Base-by-base conservation (phyloP, 2,113 vertebrate genomes). In the Zingel zingel region DNA sequence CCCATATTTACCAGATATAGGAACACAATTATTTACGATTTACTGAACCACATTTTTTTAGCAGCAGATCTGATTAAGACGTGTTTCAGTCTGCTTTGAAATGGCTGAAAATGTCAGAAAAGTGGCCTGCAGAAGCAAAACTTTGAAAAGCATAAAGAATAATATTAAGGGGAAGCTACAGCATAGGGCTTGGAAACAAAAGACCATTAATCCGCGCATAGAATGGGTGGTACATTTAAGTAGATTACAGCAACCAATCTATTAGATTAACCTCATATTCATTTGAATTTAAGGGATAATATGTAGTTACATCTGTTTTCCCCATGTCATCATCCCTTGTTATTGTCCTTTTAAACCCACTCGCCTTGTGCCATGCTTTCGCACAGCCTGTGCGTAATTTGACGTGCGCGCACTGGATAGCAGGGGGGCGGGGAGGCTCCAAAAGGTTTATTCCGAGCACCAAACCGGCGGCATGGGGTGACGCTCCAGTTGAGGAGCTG, bases 261-360 rank as follows among this genome's bases (percentile, higher is more conserved):
- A 89, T 90, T 85, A 91, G 90, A 91, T 92, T 90, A 92, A 87
- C 57, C 81, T 86, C 73, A 61, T 79, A 87, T 89, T 89, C 56
- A 90, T 91, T 91, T 90, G 74, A 90, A 88, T 88, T 83, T 84
- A 76, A 83, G 54, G 63, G 88, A 93, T 94, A 83, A 92, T 92
- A 90, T 89, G 82, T 48, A 58, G 82, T 86, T 92, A 86, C 88
- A 91, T 93, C 88, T 93, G 91, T 91, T 91, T 86, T 77, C 88
- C 74, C 71, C 57, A 73, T 88, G 89, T 90, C 86, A 92, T 90
- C 85, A 89, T 85, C 86, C 88, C 83, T 36, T 91, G 79, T 92
- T 94, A 88, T 92, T 91, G 80, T 88, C 72, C 74, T 82, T 89
- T 80, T 84, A 87, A 90, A 58, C 81, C 83, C 84, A 33, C 71